Conservation (phyloP, 2,113 vertebrate species). For the Austrofundulus limnaeus region DNA sequence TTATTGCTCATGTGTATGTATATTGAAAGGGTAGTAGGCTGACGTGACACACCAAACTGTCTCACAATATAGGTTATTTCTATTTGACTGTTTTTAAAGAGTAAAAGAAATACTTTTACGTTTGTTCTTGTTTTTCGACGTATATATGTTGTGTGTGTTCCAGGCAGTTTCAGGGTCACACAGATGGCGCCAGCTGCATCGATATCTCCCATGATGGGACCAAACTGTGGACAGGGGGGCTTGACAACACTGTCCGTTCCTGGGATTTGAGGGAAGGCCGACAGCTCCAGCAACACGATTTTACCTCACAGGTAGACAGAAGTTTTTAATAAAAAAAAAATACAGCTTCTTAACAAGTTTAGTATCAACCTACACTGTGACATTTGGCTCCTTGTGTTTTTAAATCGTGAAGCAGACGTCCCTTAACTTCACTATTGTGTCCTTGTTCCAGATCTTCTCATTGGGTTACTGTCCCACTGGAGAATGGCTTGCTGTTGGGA, state of each 20-base stretch:
- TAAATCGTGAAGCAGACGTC: neutral
- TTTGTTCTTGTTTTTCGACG: neutral
- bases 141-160: neutral
- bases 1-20: too few species aligned
- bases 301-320: slow-evolving; percentile 89
- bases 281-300: slow-evolving; percentile 97
- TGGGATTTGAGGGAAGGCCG: slow-evolving; percentile 95
- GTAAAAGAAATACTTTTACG: too few species aligned
- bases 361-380: neutral
- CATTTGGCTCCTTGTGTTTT: neutral
- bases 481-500: slow-evolving; percentile 95
- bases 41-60: too few species aligned
- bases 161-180: slow-evolving; percentile 97
- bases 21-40: too few species aligned
- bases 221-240: slow-evolving; percentile 94
- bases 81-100: too few species aligned
- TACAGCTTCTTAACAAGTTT: too few species aligned
- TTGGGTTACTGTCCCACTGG: slow-evolving; percentile 96
- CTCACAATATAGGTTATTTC: too few species aligned
- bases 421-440: neutral
- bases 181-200: slow-evolving; percentile 95
- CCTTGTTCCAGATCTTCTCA: slow-evolving; percentile 87
- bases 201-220: slow-evolving; percentile 96
- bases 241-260: slow-evolving; percentile 96
- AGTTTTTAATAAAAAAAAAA: neutral